phyloP scores from a whole-genome alignment of 2,797 vertebrate species.

The Dipus sagitta region DNA sequence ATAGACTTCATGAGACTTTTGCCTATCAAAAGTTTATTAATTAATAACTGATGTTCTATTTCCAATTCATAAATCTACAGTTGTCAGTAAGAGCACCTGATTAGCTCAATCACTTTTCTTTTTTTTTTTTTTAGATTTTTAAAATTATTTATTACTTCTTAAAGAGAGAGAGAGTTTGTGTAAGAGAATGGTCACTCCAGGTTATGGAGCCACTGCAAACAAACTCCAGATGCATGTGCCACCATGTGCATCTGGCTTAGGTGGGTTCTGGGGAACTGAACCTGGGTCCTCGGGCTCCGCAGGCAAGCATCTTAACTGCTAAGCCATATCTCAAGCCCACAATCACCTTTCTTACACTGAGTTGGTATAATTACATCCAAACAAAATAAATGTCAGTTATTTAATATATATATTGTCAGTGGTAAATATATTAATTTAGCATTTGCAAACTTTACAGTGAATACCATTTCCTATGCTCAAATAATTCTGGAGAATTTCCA shows the following conservation, averaged over 20 bases:
- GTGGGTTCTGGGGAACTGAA: too few relatives aligned
- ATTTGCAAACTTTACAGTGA: slow-evolving; percentile 20
- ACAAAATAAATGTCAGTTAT: slow-evolving; percentile 10
- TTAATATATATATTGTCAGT: neutral
- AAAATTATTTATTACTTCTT: too few relatives aligned
- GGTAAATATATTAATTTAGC: neutral
- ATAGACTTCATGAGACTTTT: slow-evolving; percentile 19
- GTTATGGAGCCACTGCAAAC: too few relatives aligned
- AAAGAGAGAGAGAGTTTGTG: too few relatives aligned
- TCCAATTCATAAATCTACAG: slow-evolving; percentile 13
- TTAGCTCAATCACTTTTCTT: neutral
- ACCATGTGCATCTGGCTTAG: too few relatives aligned
- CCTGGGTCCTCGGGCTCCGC: too few relatives aligned
- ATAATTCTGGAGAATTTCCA: neutral
- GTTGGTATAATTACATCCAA: neutral
- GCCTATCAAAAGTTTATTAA: neutral
- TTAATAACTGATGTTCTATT: slow-evolving; percentile 27
- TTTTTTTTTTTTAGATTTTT: too few relatives aligned
- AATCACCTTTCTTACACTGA: neutral
- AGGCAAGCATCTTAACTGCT: too few relatives aligned
- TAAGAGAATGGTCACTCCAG: too few relatives aligned
- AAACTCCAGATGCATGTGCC: too few relatives aligned
- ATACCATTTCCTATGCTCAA: neutral
- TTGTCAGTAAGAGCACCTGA: neutral
- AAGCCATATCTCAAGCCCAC: too few relatives aligned